These are phyloP conservation scores for Cricetomys ansorgei DNA, from an alignment of 2,113 vertebrate genomes.

Conservation along the genomic window DNA sequence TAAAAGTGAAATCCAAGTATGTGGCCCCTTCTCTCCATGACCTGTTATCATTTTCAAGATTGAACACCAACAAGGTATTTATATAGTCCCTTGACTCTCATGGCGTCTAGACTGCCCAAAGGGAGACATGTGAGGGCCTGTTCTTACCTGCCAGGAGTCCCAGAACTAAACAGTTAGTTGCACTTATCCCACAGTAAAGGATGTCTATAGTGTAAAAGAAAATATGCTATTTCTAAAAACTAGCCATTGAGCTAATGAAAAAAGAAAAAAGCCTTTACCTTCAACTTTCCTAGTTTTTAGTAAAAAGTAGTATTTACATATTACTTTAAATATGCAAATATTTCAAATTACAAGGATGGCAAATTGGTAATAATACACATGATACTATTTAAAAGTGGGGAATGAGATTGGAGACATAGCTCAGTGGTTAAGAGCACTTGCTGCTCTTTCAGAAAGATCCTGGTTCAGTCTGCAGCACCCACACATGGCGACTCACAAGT, in stretches of 20 bases:
- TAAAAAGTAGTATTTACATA: conserved; percentile 41
- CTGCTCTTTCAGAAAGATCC: not conserved
- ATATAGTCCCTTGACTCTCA: conserved; percentile 15
- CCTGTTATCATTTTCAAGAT: conserved; percentile 19
- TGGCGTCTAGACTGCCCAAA: not conserved
- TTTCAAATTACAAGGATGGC: not conserved
- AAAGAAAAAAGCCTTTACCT: conserved; percentile 19
- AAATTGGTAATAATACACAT: not conserved
- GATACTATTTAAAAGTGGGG: not conserved
- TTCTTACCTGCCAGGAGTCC: not conserved
- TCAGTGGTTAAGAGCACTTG: not conserved
- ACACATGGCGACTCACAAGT: not conserved
- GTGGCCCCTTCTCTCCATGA: conserved; percentile 8
- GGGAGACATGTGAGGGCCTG: not conserved
- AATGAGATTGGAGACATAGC: not conserved
- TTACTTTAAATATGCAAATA: conserved; percentile 43
- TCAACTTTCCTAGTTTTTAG: conserved; percentile 38
- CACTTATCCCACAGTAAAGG: not conserved
- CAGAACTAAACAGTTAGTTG: not conserved
- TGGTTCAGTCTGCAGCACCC: not conserved
- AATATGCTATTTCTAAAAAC: conserved; percentile 53
- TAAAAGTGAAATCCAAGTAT: conserved; percentile 52
- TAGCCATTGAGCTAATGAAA: not conserved
- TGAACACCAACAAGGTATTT: conserved; percentile 33
- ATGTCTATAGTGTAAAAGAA: not conserved